phyloP scores from a whole-genome alignment of 2,888 invertebrate genomes.

The Noctua janthina region DNA sequence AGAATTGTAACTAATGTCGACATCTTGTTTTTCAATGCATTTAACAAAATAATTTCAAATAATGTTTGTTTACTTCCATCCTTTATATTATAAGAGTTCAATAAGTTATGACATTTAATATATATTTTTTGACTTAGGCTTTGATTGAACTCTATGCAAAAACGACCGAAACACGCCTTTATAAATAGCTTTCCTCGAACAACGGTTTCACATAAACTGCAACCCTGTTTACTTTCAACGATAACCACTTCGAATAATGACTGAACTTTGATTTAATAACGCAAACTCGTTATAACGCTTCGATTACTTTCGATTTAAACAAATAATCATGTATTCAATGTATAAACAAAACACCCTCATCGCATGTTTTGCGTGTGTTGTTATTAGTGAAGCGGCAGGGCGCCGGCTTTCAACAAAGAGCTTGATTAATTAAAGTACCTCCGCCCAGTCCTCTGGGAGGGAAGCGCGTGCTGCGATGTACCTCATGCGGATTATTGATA shows the following conservation, averaged over 20 bases:
- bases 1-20: neutral
- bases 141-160: constrained; percentile 4
- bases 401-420: constrained; percentile 83
- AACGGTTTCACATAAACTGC: neutral
- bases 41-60: neutral
- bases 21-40: neutral
- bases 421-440: constrained; percentile 89
- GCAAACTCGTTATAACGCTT: constrained; percentile 76
- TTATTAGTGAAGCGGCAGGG: constrained; percentile 83
- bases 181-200: constrained; percentile 12
- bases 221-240: constrained; percentile 31
- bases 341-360: constrained; percentile 82
- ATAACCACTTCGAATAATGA: constrained; percentile 67
- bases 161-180: neutral
- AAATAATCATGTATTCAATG: constrained; percentile 80
- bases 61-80: neutral
- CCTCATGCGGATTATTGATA: constrained; percentile 81
- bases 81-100: neutral
- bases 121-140: neutral
- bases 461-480: constrained; percentile 76
- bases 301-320: constrained; percentile 83
- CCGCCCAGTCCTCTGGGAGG: constrained; percentile 85
- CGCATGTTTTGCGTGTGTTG: constrained; percentile 82
- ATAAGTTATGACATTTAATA: neutral
- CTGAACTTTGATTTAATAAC: constrained; percentile 64